A percentile compares a stretch with the other conserved stretches of the same genome.
These are phyloP conservation scores for Xylocampa areola DNA, from an alignment of 2,888 invertebrate species.

Conservation along the genomic window DNA sequence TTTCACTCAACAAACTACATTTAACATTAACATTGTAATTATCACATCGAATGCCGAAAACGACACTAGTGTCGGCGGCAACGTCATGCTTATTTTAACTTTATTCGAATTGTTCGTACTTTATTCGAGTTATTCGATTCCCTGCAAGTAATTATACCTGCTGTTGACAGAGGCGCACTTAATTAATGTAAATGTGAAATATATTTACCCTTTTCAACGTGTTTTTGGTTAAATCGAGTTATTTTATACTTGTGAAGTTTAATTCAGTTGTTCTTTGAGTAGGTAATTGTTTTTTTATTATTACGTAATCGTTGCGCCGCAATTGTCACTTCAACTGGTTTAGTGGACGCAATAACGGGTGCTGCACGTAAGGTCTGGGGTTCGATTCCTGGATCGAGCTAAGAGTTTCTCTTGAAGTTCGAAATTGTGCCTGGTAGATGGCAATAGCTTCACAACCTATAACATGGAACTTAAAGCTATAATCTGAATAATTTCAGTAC, in stretches of 20 bases:
- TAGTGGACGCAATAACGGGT: too few relatives aligned
- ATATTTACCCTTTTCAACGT: conserved; percentile 23
- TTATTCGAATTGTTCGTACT: conserved; percentile 28
- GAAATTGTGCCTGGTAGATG: too few relatives aligned
- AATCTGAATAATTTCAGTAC: too few relatives aligned
- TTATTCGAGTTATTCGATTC: conserved; percentile 20
- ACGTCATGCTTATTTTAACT: conserved; percentile 24
- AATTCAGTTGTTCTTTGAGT: neutral
- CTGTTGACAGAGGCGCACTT: conserved; percentile 26
- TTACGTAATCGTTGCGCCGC: too few relatives aligned
- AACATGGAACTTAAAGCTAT: too few relatives aligned
- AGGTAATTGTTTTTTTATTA: neutral
- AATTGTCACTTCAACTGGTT: too few relatives aligned
- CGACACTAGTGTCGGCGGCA: neutral
- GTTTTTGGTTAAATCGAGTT: conserved; percentile 6
- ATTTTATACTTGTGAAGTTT: conserved; percentile 1
- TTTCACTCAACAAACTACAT: too few relatives aligned
- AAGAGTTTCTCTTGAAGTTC: too few relatives aligned
- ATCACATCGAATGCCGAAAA: conserved; percentile 14
- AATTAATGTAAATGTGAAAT: conserved; percentile 34
- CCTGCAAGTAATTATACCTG: conserved; percentile 42
- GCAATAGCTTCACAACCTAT: too few relatives aligned
- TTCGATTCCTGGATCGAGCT: too few relatives aligned
- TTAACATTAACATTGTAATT: too few relatives aligned
- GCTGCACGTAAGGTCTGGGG: too few relatives aligned